Evolutionary conservation across 2,113 vertebrate genomes (phyloP).

Genomic region (Vidua macroura): DNA sequence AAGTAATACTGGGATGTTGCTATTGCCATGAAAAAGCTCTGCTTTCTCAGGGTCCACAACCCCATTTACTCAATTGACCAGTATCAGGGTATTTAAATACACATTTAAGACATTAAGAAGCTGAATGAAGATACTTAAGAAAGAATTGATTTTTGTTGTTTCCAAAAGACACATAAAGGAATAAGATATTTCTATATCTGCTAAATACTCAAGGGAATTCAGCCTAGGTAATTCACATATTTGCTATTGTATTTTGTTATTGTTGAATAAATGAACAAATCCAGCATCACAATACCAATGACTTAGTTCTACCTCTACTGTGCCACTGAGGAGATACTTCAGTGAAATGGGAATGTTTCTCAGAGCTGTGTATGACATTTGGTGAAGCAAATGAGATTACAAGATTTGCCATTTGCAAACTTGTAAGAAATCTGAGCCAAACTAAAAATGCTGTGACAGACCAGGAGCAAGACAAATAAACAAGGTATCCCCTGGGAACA

Average conservation of each 20-base stretch:
- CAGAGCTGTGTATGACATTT: background rate
- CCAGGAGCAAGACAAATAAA: background rate
- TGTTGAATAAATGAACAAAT: background rate
- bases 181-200: background rate
- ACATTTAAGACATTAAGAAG: background rate
- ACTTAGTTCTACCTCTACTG: background rate
- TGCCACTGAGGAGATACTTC: background rate
- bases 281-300: background rate
- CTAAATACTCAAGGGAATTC: background rate
- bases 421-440: background rate
- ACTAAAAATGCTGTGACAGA: background rate
- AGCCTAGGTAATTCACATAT: background rate
- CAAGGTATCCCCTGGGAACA: background rate
- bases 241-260: background rate
- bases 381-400: slow-evolving; percentile 20
- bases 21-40: background rate
- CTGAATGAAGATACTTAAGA: background rate
- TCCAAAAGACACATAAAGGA: background rate
- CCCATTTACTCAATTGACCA: background rate
- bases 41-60: background rate
- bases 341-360: background rate
- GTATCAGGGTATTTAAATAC: background rate
- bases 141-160: background rate
- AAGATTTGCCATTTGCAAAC: background rate
- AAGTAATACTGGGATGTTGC: background rate